phyloP scores from a whole-genome alignment of 2,113 vertebrate species.

The Edolisoma coerulescens region DNA sequence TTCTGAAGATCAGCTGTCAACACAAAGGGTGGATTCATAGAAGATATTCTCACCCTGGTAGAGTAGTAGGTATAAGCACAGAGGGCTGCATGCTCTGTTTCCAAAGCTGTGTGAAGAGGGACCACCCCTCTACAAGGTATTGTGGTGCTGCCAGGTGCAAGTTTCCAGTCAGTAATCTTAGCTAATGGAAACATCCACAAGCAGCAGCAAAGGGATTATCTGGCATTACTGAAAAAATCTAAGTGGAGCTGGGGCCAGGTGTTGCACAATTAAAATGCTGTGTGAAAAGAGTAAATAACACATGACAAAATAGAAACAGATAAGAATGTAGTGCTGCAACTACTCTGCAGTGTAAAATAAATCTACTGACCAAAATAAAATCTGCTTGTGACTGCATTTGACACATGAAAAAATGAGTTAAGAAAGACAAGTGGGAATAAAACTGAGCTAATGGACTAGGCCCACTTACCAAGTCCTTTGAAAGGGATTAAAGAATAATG shows the following conservation, averaged over 20 bases:
- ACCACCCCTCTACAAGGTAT: not conserved
- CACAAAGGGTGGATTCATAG: not conserved
- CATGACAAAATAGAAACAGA: not conserved
- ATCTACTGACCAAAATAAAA: not conserved
- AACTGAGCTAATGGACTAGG: not conserved
- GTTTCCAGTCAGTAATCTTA: not conserved
- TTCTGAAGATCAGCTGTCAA: not conserved
- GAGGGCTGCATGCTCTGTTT: not conserved
- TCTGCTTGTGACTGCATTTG: not conserved
- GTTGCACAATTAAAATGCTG: not conserved
- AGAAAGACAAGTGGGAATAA: not conserved
- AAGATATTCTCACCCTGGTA: not conserved
- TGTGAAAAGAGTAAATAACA: not conserved
- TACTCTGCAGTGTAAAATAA: not conserved
- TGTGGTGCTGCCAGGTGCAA: not conserved
- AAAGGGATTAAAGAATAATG: not conserved
- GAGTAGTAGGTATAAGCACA: not conserved
- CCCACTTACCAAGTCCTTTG: not conserved
- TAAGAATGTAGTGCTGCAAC: not conserved
- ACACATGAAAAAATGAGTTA: not conserved
- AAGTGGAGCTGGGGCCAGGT: not conserved
- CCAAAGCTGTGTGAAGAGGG: not conserved
- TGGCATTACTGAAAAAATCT: not conserved
- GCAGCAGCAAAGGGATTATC: not conserved
- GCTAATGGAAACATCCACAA: not conserved